Percentiles rank a stretch among this genome's conserved stretches.
phyloP scores from a whole-genome alignment of 2,797 vertebrate genomes.

The Eutrigla gurnardus region DNA sequence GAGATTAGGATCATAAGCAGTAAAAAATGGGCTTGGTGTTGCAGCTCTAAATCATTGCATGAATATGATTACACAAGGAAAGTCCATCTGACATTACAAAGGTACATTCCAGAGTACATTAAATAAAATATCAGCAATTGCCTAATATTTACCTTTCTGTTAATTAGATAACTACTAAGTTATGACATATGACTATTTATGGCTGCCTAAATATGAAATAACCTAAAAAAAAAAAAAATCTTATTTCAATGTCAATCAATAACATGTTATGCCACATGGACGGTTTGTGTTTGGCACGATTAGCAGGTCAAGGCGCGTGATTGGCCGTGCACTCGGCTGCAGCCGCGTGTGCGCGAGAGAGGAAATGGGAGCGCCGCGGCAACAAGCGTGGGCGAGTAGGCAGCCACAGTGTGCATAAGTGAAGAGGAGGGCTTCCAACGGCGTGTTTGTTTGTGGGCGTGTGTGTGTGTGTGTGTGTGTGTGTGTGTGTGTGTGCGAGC shows the following conservation, averaged over 20 bases:
- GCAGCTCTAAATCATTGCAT: slow-evolving; percentile 6
- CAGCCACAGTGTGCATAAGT: slow-evolving; percentile 47
- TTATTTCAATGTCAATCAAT: not conserved
- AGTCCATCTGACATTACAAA: not conserved
- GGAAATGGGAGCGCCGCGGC: slow-evolving; percentile 52
- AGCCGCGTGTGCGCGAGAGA: slow-evolving; percentile 54
- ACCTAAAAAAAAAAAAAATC: not conserved
- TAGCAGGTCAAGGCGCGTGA: slow-evolving; percentile 35
- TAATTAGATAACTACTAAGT: not conserved
- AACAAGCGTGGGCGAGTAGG: slow-evolving; percentile 43
- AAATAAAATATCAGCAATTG: not conserved
- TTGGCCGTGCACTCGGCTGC: slow-evolving; percentile 40
- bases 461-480: slow-evolving; percentile 61
- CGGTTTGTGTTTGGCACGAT: slow-evolving; percentile 42
- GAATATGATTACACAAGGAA: not conserved
- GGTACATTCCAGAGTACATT: not conserved
- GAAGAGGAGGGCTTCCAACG: slow-evolving; percentile 59
- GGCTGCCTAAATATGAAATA: not conserved
- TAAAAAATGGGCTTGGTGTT: not conserved
- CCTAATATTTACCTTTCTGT: not conserved
- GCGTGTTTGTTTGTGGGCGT: slow-evolving; percentile 25
- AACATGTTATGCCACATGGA: slow-evolving; percentile 17
- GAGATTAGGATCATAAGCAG: not conserved
- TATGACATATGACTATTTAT: not conserved
- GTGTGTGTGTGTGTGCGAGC: slow-evolving; percentile 49